Base-by-base conservation (phyloP, 2,888 invertebrate genomes). In the Hoplodrina ambigua region DNA sequence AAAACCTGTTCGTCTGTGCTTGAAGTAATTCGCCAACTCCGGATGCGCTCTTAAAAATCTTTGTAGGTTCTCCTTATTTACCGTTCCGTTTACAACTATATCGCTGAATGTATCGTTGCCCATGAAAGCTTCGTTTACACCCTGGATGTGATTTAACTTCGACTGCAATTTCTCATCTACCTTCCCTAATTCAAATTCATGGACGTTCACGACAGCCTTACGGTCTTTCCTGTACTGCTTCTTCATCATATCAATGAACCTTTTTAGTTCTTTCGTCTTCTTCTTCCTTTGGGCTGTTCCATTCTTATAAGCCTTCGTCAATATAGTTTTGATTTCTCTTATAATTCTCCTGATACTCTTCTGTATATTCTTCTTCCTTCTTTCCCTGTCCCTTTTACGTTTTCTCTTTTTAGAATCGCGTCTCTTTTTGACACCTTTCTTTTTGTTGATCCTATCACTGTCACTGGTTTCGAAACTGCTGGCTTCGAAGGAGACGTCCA, bases 221-320 rank as follows among this genome's bases (percentile, higher is more conserved):
- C 94, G 88, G 44, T 95, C 94, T 46, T 91, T 87, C 54, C 82
- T 90, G 71, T 91, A 95, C 52, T 91, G 89, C 37, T 86, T 89
- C 81, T 94, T 95, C 79, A 95, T 77, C 4, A 85, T 76, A 59
- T 90, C 89, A 25, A 95, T 86, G 54, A 92, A 95, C 53, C 86
- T 92, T 84, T 94, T 94, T 50, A 95, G 74, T 54, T 92, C 87
- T 33, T 87, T 93, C 0, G 94, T 94, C 83, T 91, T 94, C 66
- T 64, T 91, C 82, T 91, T 92, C 8, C 91, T 87, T 2, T 84
- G 80, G 2, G 78, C 75, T 6, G 94, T 91, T 6, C 90, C 91
- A 67, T 95, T 94, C 57, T 85, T 92, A 61, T 89, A 93, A 0
- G 88, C 76, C 52, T 81, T 91, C 55, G 88, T 88, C 30, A 95